A percentile compares a stretch with the other conserved stretches of the same genome.
Evolutionary conservation across 2,888 invertebrate species (phyloP).

Genomic region (Sphaerophoria taeniata): DNA sequence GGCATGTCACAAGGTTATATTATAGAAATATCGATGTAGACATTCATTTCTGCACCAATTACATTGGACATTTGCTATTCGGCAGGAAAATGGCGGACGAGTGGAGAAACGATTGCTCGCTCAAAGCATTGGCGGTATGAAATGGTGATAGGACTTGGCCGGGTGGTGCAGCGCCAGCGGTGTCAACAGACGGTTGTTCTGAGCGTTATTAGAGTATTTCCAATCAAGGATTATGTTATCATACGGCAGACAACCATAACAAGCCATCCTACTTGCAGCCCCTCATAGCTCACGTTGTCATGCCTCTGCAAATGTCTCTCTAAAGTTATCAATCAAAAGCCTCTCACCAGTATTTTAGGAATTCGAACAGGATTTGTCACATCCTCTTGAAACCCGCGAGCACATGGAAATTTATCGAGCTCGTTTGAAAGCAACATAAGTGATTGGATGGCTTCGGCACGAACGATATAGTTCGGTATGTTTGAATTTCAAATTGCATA

Average conservation of each 20-base stretch:
- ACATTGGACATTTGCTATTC: slow-evolving; percentile 44
- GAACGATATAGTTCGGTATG: slow-evolving; percentile 7
- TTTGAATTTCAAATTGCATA: too few relatives aligned
- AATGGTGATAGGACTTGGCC: too few relatives aligned
- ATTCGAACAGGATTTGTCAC: slow-evolving; percentile 34
- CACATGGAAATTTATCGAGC: slow-evolving; percentile 31
- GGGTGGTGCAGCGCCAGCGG: too few relatives aligned
- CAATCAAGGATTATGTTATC: slow-evolving; percentile 66
- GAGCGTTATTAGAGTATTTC: slow-evolving; percentile 40
- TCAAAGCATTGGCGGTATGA: not conserved
- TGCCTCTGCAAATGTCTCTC: not conserved
- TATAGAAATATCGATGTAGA: slow-evolving; percentile 65
- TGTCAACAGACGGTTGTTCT: too few relatives aligned
- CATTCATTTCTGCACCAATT: slow-evolving; percentile 65
- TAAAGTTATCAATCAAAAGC: slow-evolving; percentile 59
- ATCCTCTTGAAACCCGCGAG: slow-evolving; percentile 2
- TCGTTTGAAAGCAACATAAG: slow-evolving; percentile 24
- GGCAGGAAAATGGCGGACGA: slow-evolving; percentile 9
- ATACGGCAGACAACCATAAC: slow-evolving; percentile 29
- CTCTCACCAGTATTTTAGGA: slow-evolving; percentile 15
- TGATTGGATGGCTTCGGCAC: slow-evolving; percentile 15
- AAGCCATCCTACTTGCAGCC: not conserved
- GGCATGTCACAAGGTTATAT: slow-evolving; percentile 34
- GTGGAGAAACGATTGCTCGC: not conserved
- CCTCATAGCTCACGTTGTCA: not conserved